phyloP scores from a whole-genome alignment of 2,888 invertebrate species.

The Acleris laterana region DNA sequence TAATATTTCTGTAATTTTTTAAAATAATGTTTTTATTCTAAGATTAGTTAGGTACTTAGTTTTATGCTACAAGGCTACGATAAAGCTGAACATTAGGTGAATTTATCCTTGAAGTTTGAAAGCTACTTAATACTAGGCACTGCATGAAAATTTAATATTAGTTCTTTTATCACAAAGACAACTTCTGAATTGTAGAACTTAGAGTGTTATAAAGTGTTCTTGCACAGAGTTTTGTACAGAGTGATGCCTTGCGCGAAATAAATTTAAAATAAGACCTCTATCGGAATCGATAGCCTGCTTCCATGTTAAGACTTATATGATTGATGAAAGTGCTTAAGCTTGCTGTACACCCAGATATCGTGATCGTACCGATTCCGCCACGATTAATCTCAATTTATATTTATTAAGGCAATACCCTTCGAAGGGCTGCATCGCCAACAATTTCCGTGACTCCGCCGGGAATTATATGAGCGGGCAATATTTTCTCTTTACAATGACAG shows the following conservation, averaged over 20 bases:
- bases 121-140: too few relatives aligned
- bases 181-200: too few relatives aligned
- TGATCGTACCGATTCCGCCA: constrained; percentile 40
- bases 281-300: not conserved
- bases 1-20: not conserved
- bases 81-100: too few relatives aligned
- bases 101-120: too few relatives aligned
- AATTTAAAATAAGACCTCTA: not conserved
- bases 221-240: too few relatives aligned
- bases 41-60: too few relatives aligned
- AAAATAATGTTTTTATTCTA: not conserved
- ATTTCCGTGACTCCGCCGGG: constrained; percentile 65
- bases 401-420: constrained; percentile 43
- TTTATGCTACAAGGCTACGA: too few relatives aligned
- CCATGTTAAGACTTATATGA: constrained; percentile 9
- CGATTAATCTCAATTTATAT: constrained; percentile 65
- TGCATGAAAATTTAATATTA: too few relatives aligned
- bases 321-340: constrained; percentile 19
- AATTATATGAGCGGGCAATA: constrained; percentile 72
- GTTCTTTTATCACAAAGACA: too few relatives aligned
- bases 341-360: constrained; percentile 29
- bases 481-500: constrained; percentile 64
- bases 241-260: not conserved
- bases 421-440: constrained; percentile 42
- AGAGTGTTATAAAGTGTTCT: too few relatives aligned